These are phyloP conservation scores for Heterohyrax brucei DNA, from an alignment of 2,797 vertebrate species.

Conservation along the genomic window DNA sequence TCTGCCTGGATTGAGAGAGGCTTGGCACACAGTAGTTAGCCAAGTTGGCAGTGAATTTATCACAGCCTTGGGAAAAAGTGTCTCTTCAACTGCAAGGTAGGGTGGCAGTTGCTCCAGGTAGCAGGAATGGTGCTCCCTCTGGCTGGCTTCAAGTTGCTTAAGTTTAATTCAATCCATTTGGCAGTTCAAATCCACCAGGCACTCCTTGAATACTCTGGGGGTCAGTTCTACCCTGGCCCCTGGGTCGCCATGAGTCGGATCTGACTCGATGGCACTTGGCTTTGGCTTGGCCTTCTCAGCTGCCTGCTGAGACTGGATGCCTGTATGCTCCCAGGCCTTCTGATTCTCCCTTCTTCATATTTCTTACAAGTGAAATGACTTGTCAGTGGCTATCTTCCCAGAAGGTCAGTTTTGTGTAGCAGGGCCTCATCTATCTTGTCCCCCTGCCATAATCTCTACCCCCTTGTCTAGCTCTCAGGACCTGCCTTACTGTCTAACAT, in stretches of 20 bases:
- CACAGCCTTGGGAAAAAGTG: background rate
- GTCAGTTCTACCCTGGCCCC: too few relatives aligned
- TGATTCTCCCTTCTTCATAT: background rate
- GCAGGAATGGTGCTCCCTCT: background rate
- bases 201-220: too few relatives aligned
- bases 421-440: background rate
- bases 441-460: background rate
- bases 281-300: background rate
- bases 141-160: background rate
- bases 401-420: background rate
- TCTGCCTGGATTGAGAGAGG: background rate
- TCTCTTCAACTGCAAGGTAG: background rate
- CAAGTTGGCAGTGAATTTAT: conserved; percentile 3
- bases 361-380: background rate
- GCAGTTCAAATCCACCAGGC: too few relatives aligned
- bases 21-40: background rate
- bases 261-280: too few relatives aligned
- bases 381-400: background rate
- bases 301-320: background rate
- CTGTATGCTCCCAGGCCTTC: background rate
- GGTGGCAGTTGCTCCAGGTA: conserved; percentile 12
- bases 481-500: background rate
- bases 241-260: too few relatives aligned
- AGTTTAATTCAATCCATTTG: conserved; percentile 55
- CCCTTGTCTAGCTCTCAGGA: background rate